Evolutionary conservation across 2,888 invertebrate genomes (phyloP).

Genomic region (Drosophila diplacantha): DNA sequence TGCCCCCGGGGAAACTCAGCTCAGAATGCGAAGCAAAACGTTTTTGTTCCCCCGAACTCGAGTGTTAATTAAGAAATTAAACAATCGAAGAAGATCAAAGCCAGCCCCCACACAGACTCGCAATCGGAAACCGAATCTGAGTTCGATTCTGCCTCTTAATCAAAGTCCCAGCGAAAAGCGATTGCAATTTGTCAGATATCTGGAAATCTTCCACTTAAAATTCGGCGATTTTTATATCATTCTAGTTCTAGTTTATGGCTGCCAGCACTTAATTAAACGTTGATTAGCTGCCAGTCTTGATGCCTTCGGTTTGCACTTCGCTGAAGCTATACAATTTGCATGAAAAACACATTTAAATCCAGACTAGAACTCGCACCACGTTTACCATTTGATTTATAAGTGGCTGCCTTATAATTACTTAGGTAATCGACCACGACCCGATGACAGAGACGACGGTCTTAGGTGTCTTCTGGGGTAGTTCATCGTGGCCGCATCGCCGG

Average conservation of each 20-base stretch:
- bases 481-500: not conserved
- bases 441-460: constrained; percentile 21
- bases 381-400: constrained; percentile 29
- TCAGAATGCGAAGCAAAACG: constrained; percentile 24
- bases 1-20: constrained; percentile 28
- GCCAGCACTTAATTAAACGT: constrained; percentile 35
- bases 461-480: constrained; percentile 24
- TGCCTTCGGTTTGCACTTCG: constrained; percentile 50
- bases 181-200: constrained; percentile 37
- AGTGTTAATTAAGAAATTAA: constrained; percentile 71
- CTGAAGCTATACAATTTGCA: constrained; percentile 31
- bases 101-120: constrained; percentile 23
- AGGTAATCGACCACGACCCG: constrained; percentile 17
- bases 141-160: constrained; percentile 14
- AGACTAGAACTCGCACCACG: constrained; percentile 13
- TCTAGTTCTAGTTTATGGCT: constrained; percentile 22
- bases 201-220: constrained; percentile 14
- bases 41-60: constrained; percentile 9
- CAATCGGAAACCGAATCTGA: constrained; percentile 3
- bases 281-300: constrained; percentile 42
- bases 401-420: constrained; percentile 24
- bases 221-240: constrained; percentile 8
- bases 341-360: constrained; percentile 23
- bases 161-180: constrained; percentile 27
- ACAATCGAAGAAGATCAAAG: constrained; percentile 44